Evolutionary conservation across 2,113 vertebrate genomes (phyloP).

Genomic region (Uria lomvia): DNA sequence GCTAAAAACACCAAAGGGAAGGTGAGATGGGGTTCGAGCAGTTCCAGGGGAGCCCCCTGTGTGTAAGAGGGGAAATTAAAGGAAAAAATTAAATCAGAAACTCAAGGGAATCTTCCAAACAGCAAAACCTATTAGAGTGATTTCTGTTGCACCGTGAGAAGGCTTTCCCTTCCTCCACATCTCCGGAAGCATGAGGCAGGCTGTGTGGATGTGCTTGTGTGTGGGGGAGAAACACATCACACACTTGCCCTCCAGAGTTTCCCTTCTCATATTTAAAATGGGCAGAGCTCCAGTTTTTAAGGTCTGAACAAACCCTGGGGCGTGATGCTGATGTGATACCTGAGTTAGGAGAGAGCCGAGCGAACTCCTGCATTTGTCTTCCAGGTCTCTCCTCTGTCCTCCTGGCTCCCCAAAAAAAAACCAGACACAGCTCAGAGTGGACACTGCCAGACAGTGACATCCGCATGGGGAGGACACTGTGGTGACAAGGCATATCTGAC

Average conservation of each 20-base stretch:
- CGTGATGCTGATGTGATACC: background rate
- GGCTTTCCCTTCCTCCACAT: background rate
- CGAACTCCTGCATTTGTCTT: fast-evolving
- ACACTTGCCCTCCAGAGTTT: background rate
- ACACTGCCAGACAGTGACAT: background rate
- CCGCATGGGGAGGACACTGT: background rate
- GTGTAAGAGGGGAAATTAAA: background rate
- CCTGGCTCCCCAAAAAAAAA: background rate
- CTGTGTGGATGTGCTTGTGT: background rate
- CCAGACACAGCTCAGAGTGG: background rate
- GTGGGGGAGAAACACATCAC: fast-evolving
- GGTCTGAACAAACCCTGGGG: background rate
- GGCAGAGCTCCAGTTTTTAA: background rate
- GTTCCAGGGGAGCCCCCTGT: background rate
- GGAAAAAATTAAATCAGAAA: background rate
- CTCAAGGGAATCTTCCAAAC: background rate
- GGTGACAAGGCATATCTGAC: background rate
- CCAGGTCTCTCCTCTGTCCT: background rate
- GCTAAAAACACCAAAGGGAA: background rate
- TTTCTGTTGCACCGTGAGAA: background rate
- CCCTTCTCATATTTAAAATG: background rate
- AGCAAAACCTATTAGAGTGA: background rate
- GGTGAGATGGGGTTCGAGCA: background rate
- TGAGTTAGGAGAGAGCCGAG: background rate
- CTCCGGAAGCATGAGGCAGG: background rate